Conservation (phyloP, 2,888 invertebrate species). For the Caenorhabditis japonica region DNA sequence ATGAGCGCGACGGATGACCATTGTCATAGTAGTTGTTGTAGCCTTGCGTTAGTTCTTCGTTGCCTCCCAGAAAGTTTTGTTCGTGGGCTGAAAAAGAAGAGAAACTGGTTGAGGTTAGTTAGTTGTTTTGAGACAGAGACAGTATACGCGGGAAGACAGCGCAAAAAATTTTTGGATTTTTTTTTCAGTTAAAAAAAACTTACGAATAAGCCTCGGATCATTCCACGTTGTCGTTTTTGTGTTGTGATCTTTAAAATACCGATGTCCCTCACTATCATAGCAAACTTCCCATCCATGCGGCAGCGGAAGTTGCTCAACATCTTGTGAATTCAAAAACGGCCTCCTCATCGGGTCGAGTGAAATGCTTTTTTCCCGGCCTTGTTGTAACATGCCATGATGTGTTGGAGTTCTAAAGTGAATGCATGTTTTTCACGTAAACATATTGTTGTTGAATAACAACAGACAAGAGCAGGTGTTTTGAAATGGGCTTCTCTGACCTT, state of each 20-base stretch:
- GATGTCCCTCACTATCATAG: conserved; percentile 53
- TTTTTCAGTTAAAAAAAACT: background rate
- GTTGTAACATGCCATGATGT: conserved; percentile 36
- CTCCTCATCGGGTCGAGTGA: conserved; percentile 56
- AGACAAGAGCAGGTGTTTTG: too few species aligned
- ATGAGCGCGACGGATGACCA: conserved; percentile 43
- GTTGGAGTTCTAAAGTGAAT: conserved; percentile 7
- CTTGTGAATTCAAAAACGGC: conserved; percentile 38
- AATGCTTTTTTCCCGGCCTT: conserved; percentile 47
- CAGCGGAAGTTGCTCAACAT: conserved; percentile 48
- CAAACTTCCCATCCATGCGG: conserved; percentile 60
- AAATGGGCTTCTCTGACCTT: too few species aligned
- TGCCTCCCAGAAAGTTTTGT: conserved; percentile 1
- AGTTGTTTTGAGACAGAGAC: background rate
- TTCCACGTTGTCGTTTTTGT: conserved; percentile 60
- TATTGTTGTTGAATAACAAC: background rate
- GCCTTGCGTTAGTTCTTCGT: conserved; percentile 5
- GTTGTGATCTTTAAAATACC: conserved; percentile 61
- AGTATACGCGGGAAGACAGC: background rate
- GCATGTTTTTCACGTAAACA: background rate
- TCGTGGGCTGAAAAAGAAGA: conserved; percentile 19
- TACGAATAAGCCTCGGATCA: conserved; percentile 54
- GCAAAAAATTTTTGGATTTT: too few species aligned
- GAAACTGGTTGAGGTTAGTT: too few species aligned
- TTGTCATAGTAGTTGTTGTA: conserved; percentile 36